Base-by-base conservation (phyloP, 2,113 vertebrate genomes). In the Myxocyprinus asiaticus region DNA sequence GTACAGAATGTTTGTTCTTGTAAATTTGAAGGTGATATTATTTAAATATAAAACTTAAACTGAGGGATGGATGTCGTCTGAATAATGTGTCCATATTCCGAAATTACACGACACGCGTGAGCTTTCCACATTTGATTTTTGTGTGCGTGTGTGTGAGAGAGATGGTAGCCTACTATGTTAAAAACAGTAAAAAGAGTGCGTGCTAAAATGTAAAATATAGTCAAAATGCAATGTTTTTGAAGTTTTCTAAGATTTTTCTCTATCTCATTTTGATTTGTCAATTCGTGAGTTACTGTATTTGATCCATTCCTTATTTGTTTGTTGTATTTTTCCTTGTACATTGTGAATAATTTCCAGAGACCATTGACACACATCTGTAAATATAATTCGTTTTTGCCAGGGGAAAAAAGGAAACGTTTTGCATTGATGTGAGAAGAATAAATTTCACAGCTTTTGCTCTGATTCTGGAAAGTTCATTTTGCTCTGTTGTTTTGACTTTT, bases 271-370 rank as follows among this genome's bases (percentile, higher is more conserved):
- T 88, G 90, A 89, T 94, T 93, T 95, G 93, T 94, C 91, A 94
- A 91, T 92, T 86, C 85, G 94, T 94, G 91, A 90, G 88, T 91
- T 90, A 83, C 87, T 95, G 94, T 94, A 89, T 90, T 90, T 90
- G 88, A 85, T 33, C 22, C 22, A 33, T 33, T 33, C 22, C 22
- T 33, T 81, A 94, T 89, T 80, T 93, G 94, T 94, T 93, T 91
- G 94, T 90, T 89, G 91, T 90, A 94, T 93, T 48, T 93, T 33
- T 93, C 91, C 87, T 88, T 98, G 95, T 97, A 95, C 92, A 96
- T 94, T 94, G 95, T 97, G 94, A 94, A 94, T 92, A 93, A 86
- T 95, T 90, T 91, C 91, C 90, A 91, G 92, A 84, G 92, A 84
- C 22, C 86, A 89, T 86, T 90, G 91, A 83, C 85, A 88, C 85